These are phyloP conservation scores for Strix aluco DNA, from an alignment of 2,113 vertebrate species.

Conservation along the genomic window DNA sequence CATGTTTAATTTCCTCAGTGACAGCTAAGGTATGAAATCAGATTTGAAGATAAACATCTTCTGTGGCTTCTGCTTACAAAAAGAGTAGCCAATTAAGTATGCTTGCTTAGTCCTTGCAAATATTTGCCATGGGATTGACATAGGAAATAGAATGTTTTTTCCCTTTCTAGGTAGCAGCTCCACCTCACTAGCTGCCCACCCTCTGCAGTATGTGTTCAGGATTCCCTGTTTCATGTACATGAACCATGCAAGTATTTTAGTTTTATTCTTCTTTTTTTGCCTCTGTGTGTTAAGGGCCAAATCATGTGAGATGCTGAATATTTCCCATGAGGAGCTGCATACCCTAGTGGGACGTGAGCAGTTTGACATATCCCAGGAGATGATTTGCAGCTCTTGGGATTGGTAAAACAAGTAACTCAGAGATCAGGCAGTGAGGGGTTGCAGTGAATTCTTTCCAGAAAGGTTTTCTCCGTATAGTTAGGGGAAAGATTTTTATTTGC, in stretches of 20 bases:
- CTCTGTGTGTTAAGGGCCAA: neutral
- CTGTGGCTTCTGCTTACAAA: constrained; percentile 52
- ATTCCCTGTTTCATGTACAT: neutral
- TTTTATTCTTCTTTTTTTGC: neutral
- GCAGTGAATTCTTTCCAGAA: neutral
- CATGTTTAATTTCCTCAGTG: constrained; percentile 67
- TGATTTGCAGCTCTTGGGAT: neutral
- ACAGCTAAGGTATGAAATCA: constrained; percentile 68
- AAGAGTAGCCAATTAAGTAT: constrained; percentile 64
- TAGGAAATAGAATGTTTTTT: constrained; percentile 2
- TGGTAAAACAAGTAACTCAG: neutral
- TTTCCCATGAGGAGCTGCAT: neutral
- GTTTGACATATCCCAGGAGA: neutral
- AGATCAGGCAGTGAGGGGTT: neutral
- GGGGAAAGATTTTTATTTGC: neutral
- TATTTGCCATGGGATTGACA: constrained; percentile 42
- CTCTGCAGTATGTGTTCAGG: neutral
- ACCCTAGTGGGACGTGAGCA: neutral
- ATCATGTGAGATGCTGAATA: neutral
- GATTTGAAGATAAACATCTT: constrained; percentile 65
- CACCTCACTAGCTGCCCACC: neutral
- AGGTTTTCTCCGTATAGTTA: neutral
- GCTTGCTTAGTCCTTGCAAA: constrained; percentile 58
- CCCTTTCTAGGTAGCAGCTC: neutral
- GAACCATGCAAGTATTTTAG: neutral